Conservation (phyloP, 2,888 invertebrate genomes). For the Synergus gifuensis region DNA sequence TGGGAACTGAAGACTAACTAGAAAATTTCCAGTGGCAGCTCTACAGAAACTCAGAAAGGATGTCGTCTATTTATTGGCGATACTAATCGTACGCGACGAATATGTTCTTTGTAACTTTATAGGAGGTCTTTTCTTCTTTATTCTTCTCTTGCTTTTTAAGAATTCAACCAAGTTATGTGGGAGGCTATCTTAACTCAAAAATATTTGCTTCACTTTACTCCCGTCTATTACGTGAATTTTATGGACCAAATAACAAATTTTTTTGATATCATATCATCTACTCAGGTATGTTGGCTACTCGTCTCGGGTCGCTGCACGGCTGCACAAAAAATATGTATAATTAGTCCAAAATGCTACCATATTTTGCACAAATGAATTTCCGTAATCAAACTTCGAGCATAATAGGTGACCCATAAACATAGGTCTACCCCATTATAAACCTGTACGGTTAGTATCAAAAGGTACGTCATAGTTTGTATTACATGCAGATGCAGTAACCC, state of each 20-base stretch:
- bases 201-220: neutral
- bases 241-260: neutral
- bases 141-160: neutral
- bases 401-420: conserved; percentile 2
- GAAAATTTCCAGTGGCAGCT: neutral
- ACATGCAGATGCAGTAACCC: neutral
- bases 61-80: neutral
- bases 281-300: neutral
- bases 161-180: neutral
- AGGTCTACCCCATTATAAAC: neutral
- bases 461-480: neutral
- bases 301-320: neutral
- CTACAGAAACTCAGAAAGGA: neutral
- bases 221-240: neutral
- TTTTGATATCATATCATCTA: too few relatives aligned
- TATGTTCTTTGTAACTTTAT: neutral
- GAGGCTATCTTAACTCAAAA: neutral
- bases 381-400: neutral
- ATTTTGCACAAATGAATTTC: neutral
- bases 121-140: neutral
- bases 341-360: neutral
- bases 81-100: conserved; percentile 5
- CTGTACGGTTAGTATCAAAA: neutral
- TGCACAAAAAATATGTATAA: neutral
- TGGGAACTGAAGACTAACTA: neutral